A percentile compares a stretch with the other conserved stretches of the same genome.
phyloP scores from a whole-genome alignment of 2,113 vertebrate species.

The Callospermophilus lateralis region DNA sequence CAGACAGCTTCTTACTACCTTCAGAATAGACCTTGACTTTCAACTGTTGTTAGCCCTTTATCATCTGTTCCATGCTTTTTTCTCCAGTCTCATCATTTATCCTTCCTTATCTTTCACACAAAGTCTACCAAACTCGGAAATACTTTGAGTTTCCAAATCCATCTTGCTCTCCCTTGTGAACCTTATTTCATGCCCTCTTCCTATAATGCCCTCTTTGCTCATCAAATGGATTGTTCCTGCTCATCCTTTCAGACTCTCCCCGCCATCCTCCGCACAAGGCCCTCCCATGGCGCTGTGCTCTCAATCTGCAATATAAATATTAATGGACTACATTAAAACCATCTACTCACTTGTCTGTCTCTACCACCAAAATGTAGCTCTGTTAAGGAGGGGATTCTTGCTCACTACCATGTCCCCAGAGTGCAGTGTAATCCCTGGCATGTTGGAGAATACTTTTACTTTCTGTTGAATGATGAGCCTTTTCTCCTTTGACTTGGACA shows the following conservation, averaged over 20 bases:
- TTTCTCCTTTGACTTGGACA: not conserved
- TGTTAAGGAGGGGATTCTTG: not conserved
- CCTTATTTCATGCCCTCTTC: not conserved
- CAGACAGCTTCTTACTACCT: not conserved
- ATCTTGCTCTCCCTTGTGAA: not conserved
- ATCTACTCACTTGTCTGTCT: constrained; percentile 1
- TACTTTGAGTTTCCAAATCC: not conserved
- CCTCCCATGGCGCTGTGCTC: not conserved
- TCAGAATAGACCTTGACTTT: constrained; percentile 13
- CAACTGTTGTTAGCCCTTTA: not conserved
- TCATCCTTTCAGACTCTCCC: constrained; percentile 6
- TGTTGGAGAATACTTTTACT: not conserved
- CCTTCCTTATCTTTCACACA: not conserved
- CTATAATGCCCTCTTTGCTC: not conserved
- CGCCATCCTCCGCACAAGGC: not conserved
- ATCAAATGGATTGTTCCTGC: not conserved
- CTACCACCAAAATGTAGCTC: not conserved
- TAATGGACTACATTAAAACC: constrained; percentile 36
- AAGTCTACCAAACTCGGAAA: not conserved
- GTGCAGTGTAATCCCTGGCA: not conserved
- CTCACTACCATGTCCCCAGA: not conserved
- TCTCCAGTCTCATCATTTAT: not conserved
- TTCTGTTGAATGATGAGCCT: not conserved
- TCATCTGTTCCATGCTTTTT: not conserved
- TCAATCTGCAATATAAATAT: constrained; percentile 60